Evolutionary conservation across 2,113 vertebrate species (phyloP).

Genomic region (Cyrtonyx montezumae): DNA sequence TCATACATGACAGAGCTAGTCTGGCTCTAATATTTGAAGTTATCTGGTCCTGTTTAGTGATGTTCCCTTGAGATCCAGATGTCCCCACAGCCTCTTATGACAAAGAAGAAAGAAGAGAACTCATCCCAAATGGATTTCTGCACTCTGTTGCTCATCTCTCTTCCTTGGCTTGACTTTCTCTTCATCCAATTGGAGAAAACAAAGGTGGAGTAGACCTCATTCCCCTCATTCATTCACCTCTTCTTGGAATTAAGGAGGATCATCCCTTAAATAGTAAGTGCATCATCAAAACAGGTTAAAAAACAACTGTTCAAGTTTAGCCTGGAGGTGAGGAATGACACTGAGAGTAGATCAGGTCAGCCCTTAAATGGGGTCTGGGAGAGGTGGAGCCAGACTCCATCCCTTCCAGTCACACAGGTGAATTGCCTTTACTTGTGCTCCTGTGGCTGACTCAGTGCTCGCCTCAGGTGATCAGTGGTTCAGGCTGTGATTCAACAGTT

Average conservation of each 20-base stretch:
- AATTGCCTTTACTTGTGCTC: no score
- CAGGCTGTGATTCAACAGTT: no score
- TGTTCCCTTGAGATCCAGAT: conserved; percentile 47
- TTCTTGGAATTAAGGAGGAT: neutral
- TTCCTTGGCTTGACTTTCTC: neutral
- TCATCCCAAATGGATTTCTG: neutral
- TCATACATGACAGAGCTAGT: conserved; percentile 52
- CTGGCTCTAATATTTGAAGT: conserved; percentile 57
- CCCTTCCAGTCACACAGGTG: no score
- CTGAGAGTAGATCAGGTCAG: neutral
- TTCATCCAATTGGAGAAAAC: neutral
- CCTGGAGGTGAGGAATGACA: neutral
- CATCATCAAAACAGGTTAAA: neutral
- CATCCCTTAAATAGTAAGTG: neutral
- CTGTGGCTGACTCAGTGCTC: no score
- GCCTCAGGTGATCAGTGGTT: no score
- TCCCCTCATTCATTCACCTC: neutral
- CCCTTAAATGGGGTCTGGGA: no score
- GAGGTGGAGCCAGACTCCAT: no score
- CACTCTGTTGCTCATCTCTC: neutral
- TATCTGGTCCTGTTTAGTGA: conserved; percentile 60
- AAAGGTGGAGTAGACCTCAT: neutral
- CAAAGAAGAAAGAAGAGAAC: conserved; percentile 22
- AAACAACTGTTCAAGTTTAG: neutral
- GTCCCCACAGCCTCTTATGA: neutral